Evolutionary conservation across 2,113 vertebrate species (phyloP).

Genomic region (Glaucomys volans): DNA sequence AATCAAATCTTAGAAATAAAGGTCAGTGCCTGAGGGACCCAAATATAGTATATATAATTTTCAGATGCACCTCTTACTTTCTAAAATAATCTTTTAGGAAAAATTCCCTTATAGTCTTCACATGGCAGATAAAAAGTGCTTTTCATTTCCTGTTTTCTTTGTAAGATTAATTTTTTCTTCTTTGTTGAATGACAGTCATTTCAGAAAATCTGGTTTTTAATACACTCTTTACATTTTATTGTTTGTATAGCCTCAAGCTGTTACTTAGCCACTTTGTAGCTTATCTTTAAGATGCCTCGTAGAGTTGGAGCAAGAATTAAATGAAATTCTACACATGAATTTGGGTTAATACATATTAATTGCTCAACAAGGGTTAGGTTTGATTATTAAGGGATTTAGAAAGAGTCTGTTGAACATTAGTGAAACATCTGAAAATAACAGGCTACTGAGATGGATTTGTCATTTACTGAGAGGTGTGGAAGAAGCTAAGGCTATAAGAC

Average conservation of each 20-base stretch:
- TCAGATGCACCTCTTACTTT: constrained; percentile 62
- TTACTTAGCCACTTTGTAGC: not conserved
- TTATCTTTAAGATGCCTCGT: constrained; percentile 1
- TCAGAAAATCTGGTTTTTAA: constrained; percentile 14
- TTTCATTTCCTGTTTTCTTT: constrained; percentile 52
- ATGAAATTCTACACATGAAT: not conserved
- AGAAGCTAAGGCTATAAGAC: not conserved
- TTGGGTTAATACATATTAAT: constrained; percentile 33
- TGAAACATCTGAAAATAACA: constrained; percentile 26
- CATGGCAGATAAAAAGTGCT: constrained; percentile 24
- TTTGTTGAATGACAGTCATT: not conserved
- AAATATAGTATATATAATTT: constrained; percentile 65
- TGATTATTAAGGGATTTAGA: constrained; percentile 37
- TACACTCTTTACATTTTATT: not conserved
- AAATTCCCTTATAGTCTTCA: constrained; percentile 45
- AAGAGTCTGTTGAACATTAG: not conserved
- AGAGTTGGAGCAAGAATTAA: constrained; percentile 4
- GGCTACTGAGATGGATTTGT: not conserved
- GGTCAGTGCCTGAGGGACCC: constrained; percentile 61
- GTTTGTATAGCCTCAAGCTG: not conserved
- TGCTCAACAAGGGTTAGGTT: not conserved
- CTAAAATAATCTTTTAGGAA: constrained; percentile 61
- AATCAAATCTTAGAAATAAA: constrained; percentile 71
- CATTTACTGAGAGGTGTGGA: not conserved
- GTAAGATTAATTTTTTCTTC: not conserved